Conservation (phyloP, 2,888 invertebrate genomes). For the Hypena proboscidalis region DNA sequence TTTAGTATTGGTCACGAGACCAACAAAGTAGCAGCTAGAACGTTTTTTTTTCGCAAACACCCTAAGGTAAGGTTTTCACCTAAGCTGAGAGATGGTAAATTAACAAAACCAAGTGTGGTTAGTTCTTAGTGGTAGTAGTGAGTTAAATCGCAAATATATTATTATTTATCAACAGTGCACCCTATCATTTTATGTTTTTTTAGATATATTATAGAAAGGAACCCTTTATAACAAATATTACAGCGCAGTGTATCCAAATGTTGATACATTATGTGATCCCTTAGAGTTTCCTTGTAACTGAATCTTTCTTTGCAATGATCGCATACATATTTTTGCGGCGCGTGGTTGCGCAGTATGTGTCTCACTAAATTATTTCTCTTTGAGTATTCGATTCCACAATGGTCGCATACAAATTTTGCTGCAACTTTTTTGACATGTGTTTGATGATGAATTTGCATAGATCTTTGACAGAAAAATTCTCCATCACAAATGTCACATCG, state of each 20-base stretch:
- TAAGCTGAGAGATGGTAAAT: too few relatives aligned
- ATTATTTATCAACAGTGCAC: neutral
- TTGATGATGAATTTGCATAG: conserved; percentile 3
- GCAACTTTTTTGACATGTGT: neutral
- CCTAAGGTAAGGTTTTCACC: too few relatives aligned
- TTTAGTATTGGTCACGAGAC: too few relatives aligned
- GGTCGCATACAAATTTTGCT: conserved; percentile 19
- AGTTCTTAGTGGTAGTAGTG: too few relatives aligned
- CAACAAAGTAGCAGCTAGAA: too few relatives aligned
- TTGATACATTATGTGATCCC: neutral
- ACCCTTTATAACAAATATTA: conserved; percentile 4
- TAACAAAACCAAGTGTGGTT: too few relatives aligned
- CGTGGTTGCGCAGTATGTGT: conserved; percentile 4
- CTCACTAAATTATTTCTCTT: neutral
- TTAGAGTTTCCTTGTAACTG: neutral
- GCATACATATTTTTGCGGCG: conserved; percentile 2
- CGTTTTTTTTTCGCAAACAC: too few relatives aligned
- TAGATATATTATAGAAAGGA: conserved; percentile 1
- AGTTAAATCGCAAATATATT: too few relatives aligned
- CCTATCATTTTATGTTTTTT: conserved; percentile 1
- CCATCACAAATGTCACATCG: conserved; percentile 19
- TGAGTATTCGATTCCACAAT: conserved; percentile 16
- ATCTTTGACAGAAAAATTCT: conserved; percentile 9
- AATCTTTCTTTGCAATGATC: conserved; percentile 6
- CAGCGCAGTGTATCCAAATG: conserved; percentile 6